Conservation (phyloP, 2,888 invertebrate genomes). For the Xanthostigma xanthostigma region DNA sequence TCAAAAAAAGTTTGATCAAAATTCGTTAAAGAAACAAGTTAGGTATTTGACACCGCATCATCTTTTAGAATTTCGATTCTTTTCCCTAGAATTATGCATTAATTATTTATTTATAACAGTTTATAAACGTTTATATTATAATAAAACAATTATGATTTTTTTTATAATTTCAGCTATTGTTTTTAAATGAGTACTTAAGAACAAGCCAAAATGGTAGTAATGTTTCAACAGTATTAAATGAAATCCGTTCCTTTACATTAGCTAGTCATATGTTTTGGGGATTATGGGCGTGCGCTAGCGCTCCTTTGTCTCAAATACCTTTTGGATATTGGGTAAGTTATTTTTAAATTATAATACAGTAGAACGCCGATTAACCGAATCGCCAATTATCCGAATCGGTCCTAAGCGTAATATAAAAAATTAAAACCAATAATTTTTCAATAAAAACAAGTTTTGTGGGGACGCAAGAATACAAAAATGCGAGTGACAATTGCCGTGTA, state of each 20-base stretch:
- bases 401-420: too few species aligned
- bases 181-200: conserved; percentile 41
- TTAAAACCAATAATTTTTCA: too few species aligned
- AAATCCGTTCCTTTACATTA: conserved; percentile 71
- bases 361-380: neutral
- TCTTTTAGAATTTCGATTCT: neutral
- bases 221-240: conserved; percentile 30
- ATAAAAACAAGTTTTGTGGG: too few species aligned
- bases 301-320: conserved; percentile 72
- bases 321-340: conserved; percentile 84
- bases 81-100: neutral
- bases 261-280: conserved; percentile 90
- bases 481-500: too few species aligned
- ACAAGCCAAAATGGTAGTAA: conserved; percentile 22
- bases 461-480: too few species aligned
- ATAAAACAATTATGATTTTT: conserved; percentile 12
- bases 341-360: too few species aligned
- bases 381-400: too few species aligned
- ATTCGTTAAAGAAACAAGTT: too few species aligned
- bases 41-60: too few species aligned
- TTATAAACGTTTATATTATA: neutral
- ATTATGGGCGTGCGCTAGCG: conserved; percentile 83
- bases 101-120: conserved; percentile 4
- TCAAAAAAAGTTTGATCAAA: too few species aligned
- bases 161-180: conserved; percentile 25